Evolutionary conservation across 1,140 invertebrate species (phyloP).

Genomic region (Carposina sasakii): DNA sequence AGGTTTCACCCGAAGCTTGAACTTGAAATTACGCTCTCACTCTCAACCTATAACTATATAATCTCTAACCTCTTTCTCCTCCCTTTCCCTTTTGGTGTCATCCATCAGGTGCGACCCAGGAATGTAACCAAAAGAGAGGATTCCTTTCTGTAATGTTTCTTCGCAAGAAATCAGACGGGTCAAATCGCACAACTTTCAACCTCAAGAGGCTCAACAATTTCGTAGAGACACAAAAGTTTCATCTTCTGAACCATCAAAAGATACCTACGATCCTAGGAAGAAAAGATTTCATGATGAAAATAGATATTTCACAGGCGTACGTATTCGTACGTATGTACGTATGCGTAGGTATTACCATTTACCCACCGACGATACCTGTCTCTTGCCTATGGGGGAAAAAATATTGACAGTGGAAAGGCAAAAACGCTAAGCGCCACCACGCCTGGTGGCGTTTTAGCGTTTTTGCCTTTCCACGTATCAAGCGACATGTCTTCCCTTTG

Average conservation of each 20-base stretch:
- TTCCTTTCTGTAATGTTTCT: constrained; percentile 31
- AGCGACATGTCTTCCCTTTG: too few species aligned
- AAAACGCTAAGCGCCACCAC: too few species aligned
- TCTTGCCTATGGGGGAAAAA: too few species aligned
- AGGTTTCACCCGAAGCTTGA: too few species aligned
- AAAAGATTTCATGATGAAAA: constrained; percentile 15
- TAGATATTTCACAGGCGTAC: constrained; percentile 25
- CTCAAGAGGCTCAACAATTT: constrained; percentile 24
- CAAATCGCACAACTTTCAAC: constrained; percentile 24
- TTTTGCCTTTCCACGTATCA: too few species aligned
- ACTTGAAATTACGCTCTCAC: too few species aligned
- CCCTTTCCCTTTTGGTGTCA: too few species aligned
- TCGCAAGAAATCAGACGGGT: constrained; percentile 23
- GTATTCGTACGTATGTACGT: constrained; percentile 21
- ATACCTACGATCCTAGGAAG: constrained; percentile 9
- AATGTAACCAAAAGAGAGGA: constrained; percentile 4
- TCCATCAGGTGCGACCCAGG: background rate
- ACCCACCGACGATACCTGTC: too few species aligned
- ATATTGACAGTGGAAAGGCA: too few species aligned
- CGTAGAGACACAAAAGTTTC: constrained; percentile 19
- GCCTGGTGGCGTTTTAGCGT: too few species aligned
- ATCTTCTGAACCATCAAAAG: constrained; percentile 17
- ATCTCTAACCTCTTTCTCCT: too few species aligned
- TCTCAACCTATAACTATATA: too few species aligned
- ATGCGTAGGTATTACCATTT: constrained; percentile 2